phyloP scores from a whole-genome alignment of 2,797 vertebrate genomes.

The Rhabdomys pumilio region DNA sequence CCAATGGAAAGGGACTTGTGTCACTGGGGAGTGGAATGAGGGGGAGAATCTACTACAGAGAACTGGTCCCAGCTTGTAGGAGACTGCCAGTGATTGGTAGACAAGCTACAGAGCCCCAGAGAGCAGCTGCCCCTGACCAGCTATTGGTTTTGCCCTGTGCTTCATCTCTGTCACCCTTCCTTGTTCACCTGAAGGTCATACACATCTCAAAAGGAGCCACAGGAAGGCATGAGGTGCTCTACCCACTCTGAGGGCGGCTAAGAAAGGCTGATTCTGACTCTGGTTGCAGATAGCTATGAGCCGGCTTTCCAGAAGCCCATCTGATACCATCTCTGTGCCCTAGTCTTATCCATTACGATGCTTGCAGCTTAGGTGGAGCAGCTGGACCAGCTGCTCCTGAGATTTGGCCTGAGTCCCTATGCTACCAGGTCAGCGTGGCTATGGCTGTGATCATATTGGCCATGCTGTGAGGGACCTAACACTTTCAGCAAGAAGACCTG shows the following conservation, averaged over 20 bases:
- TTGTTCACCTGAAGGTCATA: not conserved
- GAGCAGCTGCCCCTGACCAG: not conserved
- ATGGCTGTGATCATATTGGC: not conserved
- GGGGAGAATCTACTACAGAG: not conserved
- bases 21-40: too few relatives aligned
- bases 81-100: not conserved
- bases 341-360: too few relatives aligned
- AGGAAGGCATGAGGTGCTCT: not conserved
- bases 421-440: not conserved
- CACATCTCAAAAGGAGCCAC: not conserved
- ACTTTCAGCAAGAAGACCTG: not conserved
- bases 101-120: not conserved
- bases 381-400: too few relatives aligned
- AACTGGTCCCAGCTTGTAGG: not conserved
- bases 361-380: not conserved
- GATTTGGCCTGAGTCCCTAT: not conserved
- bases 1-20: too few relatives aligned
- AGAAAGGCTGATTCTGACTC: not conserved
- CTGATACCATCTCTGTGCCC: not conserved
- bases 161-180: not conserved
- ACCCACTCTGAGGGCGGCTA: not conserved
- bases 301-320: not conserved
- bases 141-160: fast-evolving
- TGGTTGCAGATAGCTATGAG: too few relatives aligned
- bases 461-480: too few relatives aligned